Evolutionary conservation across 2,113 vertebrate species (phyloP).

Genomic region (Neoarius graeffei): DNA sequence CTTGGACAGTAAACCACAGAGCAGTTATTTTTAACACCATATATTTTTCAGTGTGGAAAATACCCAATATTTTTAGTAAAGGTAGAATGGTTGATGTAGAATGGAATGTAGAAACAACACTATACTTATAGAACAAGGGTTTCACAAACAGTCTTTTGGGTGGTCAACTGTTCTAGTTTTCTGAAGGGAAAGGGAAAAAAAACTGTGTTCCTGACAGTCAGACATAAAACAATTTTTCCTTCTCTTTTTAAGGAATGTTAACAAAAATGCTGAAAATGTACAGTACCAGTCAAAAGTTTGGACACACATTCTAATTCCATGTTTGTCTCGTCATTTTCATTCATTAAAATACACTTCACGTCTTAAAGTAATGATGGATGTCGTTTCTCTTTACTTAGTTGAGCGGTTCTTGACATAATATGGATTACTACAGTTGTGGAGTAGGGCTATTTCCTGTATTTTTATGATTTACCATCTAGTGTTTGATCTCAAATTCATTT

Average conservation of each 20-base stretch:
- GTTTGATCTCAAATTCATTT: no score
- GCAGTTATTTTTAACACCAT: background rate
- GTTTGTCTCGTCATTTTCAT: no score
- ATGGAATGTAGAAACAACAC: background rate
- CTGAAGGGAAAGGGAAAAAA: background rate
- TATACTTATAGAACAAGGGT: background rate
- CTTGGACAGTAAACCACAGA: conserved; percentile 4
- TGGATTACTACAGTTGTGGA: no score
- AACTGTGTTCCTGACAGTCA: background rate
- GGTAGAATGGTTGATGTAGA: background rate
- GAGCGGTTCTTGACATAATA: no score
- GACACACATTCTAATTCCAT: no score
- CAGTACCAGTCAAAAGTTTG: no score
- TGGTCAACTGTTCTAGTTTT: background rate
- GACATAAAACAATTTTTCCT: background rate
- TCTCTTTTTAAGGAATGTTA: background rate
- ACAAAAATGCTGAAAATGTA: no score
- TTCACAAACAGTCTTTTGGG: background rate
- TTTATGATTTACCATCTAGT: no score
- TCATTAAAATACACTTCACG: no score
- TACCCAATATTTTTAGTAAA: background rate
- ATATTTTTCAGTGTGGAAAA: background rate
- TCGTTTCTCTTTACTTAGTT: no score
- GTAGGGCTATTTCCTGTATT: no score
- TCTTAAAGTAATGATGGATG: no score